Conservation (phyloP, 2,797 vertebrate species). For the Microctenopoma stevenorrisi region DNA sequence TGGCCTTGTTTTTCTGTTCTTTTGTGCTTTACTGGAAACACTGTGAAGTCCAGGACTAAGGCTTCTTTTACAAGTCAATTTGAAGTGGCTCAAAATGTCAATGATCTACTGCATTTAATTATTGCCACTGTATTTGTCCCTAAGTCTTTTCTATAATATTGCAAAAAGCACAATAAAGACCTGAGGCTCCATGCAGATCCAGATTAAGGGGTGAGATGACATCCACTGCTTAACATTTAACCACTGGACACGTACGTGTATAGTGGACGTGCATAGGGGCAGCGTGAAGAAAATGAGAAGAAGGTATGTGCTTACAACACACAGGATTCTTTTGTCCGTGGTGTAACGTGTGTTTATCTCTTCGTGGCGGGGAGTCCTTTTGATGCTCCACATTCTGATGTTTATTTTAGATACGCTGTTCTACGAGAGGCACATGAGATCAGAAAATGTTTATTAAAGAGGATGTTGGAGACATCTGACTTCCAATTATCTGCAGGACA, state of each 20-base stretch:
- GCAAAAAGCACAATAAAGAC: too few species aligned
- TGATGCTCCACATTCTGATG: conserved; percentile 38
- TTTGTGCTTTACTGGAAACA: neutral
- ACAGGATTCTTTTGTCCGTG: conserved; percentile 28
- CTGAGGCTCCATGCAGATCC: neutral
- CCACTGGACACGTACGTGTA: neutral
- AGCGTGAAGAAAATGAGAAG: neutral
- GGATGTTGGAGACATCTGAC: conserved; percentile 46
- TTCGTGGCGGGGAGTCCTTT: conserved; percentile 23
- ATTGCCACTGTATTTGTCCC: neutral
- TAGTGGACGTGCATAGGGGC: neutral
- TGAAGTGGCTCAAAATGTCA: neutral
- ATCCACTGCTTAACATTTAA: conserved; percentile 7
- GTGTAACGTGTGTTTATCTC: conserved; percentile 39
- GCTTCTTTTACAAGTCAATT: neutral
- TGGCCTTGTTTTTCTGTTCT: neutral
- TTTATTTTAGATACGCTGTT: conserved; percentile 69
- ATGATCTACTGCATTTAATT: neutral
- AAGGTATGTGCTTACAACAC: neutral
- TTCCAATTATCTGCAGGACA: conserved; percentile 52
- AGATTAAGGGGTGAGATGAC: neutral
- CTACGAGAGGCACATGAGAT: conserved; percentile 34
- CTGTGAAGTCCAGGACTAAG: neutral
- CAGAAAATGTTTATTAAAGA: conserved; percentile 50
- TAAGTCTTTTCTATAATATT: too few species aligned